Evolutionary conservation across 2,888 invertebrate species (phyloP), one percentile per base, ranked within the genome.

Genomic region (Lepas anatifera): DNA sequence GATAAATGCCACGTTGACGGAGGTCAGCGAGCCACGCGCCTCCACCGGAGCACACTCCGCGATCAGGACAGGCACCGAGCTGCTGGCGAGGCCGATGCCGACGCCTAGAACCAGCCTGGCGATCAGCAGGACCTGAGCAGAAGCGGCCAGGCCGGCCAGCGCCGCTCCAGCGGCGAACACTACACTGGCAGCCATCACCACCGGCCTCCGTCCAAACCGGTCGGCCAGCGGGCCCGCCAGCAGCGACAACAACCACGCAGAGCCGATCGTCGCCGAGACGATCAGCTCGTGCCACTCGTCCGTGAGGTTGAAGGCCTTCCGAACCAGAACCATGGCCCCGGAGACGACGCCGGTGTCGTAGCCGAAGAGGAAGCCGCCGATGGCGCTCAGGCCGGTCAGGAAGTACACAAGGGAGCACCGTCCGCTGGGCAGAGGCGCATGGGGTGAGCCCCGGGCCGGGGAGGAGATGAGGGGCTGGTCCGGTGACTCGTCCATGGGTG

Each of bases 41-140:
- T 80, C 77, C 7, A 80, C 73, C 3, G 84, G 83, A 0, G 84
- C 80, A 68, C 81, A 79, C 76, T 85, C 85, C 35, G 83, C 82
- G 50, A 85, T 82, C 76, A 84, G 85, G 76, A 85, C 80, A 3
- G 85, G 84, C 6, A 84, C 81, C 48, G 82, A 81, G 82, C 83
- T 84, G 4, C 83, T 83, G 13, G 83, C 80, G 41, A 83, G 74
- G 39, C 83, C 83, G 69, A 83, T 81, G 43, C 80, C 83, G 58
- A 80, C 74, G 22, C 83, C 83, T n/a, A 82, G 78, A 39, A 81
- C 77, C 32, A 80, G 74, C 68, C 83, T 74, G 6, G 83, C 83
- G 67, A 76, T 73, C 8, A 83, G 76, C 29, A 83, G 77, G 75
- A 78, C 77, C 50, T 75, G 75, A 35, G 79, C 76, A 72, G 76